Base-by-base conservation (phyloP, 2,113 vertebrate species). In the Eublepharis macularius region DNA sequence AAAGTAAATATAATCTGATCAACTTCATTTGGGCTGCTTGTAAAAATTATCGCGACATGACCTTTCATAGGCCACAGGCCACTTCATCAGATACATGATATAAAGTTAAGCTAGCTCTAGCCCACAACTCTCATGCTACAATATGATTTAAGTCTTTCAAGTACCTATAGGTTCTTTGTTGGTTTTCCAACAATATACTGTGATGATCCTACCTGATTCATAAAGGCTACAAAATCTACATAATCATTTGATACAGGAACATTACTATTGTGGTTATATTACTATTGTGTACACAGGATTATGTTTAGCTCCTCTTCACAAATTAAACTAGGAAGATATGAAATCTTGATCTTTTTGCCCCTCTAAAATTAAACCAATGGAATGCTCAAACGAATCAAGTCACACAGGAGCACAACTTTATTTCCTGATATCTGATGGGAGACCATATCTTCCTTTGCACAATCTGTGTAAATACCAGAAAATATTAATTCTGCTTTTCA, bases 351-450 rank as follows among this genome's bases (percentile, higher is more conserved):
- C 26, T 14, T 74, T 45, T 74, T 74, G 72, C 43, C 49, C 19
- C 2, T 66, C 82, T 45, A 91, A 81, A 78, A 77, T 91, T 57
- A 86, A 76, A 5, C 86, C 68, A 88, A 19, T 88, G 60, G 80
- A 84, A 84, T 47, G 0, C 78, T n/a, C 78, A 68, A 89, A 65
- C 88, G 68, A 78, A 79, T 73, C 32, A 60, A 41, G 81, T 8
- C 1, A 24, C 45, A 14, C 6, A 32, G n/a, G 29, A 32, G 72
- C 43, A 69, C 63, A 86, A 36, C 1, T 29, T 5, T 19, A 6
- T 75, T 1, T 78, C 79, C 78, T 75, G 39, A 3, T 69, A 39
- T 43, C 7, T 79, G 19, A 26, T 57, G 81, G 12, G 24, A n/a
- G 7, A 76, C 0, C 26, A 54, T 21, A 66, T 81, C 12, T 45